Evolutionary conservation across 2,113 vertebrate genomes (phyloP).

Genomic region (Gnathonemus longibarbis): DNA sequence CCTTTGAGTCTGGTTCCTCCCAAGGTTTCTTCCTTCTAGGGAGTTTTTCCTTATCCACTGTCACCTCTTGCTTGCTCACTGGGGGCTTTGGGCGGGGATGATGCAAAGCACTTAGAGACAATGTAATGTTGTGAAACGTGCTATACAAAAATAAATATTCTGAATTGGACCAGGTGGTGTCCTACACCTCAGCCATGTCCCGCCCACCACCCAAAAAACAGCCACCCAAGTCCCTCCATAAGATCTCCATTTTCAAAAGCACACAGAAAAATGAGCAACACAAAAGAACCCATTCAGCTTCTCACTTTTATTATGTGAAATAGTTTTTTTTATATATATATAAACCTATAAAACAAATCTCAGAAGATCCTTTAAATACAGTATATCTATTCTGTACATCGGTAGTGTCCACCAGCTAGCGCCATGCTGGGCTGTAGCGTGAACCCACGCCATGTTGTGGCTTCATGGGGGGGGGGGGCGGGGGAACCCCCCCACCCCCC

Average conservation of each 20-base stretch:
- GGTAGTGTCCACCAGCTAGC: slow-evolving; percentile 20
- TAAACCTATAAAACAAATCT: slow-evolving; percentile 54
- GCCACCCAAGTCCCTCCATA: neutral
- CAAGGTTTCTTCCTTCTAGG: neutral
- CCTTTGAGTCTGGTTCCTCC: neutral
- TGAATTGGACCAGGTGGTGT: neutral
- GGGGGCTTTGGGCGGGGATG: neutral
- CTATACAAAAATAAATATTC: neutral
- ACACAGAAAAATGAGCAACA: neutral
- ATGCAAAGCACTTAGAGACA: neutral
- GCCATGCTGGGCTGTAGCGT: slow-evolving; percentile 19
- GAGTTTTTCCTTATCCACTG: neutral
- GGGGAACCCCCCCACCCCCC: too few relatives aligned
- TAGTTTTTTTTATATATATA: slow-evolving; percentile 40
- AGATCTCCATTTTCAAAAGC: neutral
- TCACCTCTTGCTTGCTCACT: neutral
- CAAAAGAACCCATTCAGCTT: neutral
- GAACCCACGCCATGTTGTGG: neutral
- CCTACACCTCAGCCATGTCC: neutral
- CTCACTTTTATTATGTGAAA: slow-evolving; percentile 47
- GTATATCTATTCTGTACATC: slow-evolving; percentile 45
- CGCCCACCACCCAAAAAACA: neutral
- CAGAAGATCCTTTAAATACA: slow-evolving; percentile 40
- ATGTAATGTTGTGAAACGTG: neutral
- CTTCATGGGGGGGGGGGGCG: neutral